These are phyloP conservation scores for Crax fasciolata DNA, from an alignment of 2,797 vertebrate genomes.

Conservation along the genomic window DNA sequence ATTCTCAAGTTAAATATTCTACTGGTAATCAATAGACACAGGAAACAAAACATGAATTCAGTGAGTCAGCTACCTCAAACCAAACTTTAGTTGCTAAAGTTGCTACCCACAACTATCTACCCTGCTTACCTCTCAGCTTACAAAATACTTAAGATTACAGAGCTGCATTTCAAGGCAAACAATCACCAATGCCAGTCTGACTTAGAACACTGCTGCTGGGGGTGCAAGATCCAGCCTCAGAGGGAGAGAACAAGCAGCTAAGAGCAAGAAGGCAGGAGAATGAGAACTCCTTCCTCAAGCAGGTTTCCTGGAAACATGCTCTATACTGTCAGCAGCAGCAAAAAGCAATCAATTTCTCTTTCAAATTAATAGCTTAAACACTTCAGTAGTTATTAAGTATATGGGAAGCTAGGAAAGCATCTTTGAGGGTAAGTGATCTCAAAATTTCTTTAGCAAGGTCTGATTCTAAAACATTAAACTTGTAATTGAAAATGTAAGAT, in stretches of 20 bases:
- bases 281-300: not conserved
- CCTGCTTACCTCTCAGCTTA: not conserved
- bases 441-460: not conserved
- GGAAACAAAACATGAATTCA: not conserved
- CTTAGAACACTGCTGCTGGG: not conserved
- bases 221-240: not conserved
- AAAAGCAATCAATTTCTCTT: not conserved
- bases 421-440: not conserved
- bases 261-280: not conserved
- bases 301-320: not conserved
- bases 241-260: not conserved
- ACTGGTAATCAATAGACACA: not conserved
- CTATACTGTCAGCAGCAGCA: not conserved
- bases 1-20: not conserved
- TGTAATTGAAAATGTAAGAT: not conserved
- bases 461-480: not conserved
- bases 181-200: not conserved
- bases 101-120: not conserved
- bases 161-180: not conserved
- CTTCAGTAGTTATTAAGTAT: not conserved
- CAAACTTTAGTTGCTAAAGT: not conserved
- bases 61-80: conserved; percentile 19
- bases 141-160: not conserved
- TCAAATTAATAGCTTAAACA: not conserved
- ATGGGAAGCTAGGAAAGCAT: not conserved